These are phyloP conservation scores for Harpalus rufipes DNA, from an alignment of 2,888 invertebrate species.

Conservation along the genomic window DNA sequence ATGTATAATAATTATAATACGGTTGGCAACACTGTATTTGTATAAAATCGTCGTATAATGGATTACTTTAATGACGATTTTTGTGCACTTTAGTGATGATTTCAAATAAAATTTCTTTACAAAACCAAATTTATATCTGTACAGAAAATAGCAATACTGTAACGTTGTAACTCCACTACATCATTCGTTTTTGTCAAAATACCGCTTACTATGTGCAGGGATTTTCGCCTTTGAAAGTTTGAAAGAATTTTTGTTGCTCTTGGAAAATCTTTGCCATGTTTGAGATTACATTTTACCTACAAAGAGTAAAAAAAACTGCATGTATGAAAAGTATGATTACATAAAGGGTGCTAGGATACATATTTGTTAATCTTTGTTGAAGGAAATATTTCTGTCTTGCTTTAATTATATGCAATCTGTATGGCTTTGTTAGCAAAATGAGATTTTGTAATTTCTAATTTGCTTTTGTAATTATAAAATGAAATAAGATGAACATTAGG, in stretches of 20 bases:
- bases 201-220: neutral
- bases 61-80: too few relatives aligned
- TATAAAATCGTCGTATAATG: too few relatives aligned
- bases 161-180: too few relatives aligned
- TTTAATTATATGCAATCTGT: constrained; percentile 16
- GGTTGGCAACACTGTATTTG: too few relatives aligned
- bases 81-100: too few relatives aligned
- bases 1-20: too few relatives aligned
- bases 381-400: constrained; percentile 26
- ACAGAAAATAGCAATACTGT: too few relatives aligned
- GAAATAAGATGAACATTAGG: neutral
- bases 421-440: constrained; percentile 11
- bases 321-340: constrained; percentile 3
- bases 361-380: constrained; percentile 10
- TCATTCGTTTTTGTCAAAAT: too few relatives aligned
- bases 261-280: constrained; percentile 8
- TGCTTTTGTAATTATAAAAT: constrained; percentile 32
- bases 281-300: constrained; percentile 10
- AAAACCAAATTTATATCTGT: too few relatives aligned
- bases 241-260: neutral
- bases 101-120: too few relatives aligned
- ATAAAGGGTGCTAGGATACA: neutral
- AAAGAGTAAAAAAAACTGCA: constrained; percentile 3
- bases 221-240: constrained; percentile 10
- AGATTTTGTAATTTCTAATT: constrained; percentile 22